Evolutionary conservation across 2,113 vertebrate genomes (phyloP), one percentile per base, ranked within the genome.

Genomic region (rabbit (Oryctolagus cuniculus)): DNA sequence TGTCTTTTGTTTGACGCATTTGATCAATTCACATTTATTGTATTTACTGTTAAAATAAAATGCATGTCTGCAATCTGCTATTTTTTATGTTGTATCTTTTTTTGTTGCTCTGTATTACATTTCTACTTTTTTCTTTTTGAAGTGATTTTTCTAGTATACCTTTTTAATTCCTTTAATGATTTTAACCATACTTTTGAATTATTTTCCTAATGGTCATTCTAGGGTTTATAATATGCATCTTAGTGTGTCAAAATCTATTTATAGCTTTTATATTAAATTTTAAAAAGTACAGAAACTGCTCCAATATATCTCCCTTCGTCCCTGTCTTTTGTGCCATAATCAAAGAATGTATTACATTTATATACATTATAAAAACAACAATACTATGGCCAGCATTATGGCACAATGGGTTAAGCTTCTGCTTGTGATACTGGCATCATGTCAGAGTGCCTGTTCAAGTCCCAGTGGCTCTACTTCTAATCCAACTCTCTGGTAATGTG

Each of bases 31-130:
- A 87, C 22, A 87, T 49, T 86, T 49, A 74, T 58, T 55, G 11
- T 66, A 64, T 73, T 73, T 66, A 93, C 15, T 29, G 27, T 55
- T 64, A 6, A 1, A 69, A 44, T 66, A 80, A n/a, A n/a, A 81
- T 81, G 51, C 21, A 83, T 63, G 53, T 79, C 44, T 90, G 21
- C 34, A 13, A 53, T 73, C 63, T 85, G 13, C 53, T 85, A 34
- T 67, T 94, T 94, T 86, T 55, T 90, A 63, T 84, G 29, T 21
- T 9, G 16, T 0, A 3, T 84, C 63, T 53, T 58, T 84, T 84
- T 94, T 79, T 66, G 21, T n/a, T 79, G 31, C 79, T 89, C 80
- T 85, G 38, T 66, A 64, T 10, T 86, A 75, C 72, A 78, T 85
- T 69, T 84, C 3, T 63, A 10, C 53, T 5, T 19, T 82, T 49